These are phyloP conservation scores for Rhea americana DNA, from an alignment of 2,113 vertebrate genomes.

Conservation along the genomic window DNA sequence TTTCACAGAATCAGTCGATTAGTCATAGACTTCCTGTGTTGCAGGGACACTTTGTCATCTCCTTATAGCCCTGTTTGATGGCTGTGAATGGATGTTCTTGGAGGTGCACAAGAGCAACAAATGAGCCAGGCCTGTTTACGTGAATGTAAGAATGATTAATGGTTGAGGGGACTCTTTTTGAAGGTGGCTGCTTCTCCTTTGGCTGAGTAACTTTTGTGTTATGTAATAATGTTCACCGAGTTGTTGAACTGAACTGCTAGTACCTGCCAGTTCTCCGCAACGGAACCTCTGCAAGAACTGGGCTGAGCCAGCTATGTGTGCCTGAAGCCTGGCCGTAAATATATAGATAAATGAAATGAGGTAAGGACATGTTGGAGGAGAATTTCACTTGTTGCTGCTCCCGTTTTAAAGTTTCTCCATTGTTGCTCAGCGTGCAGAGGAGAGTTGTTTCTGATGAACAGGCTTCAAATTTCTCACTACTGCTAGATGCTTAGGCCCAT, in stretches of 20 bases:
- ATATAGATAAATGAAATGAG: not conserved
- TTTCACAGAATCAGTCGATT: not conserved
- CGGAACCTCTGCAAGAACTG: not conserved
- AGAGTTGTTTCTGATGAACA: not conserved
- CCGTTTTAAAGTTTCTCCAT: not conserved
- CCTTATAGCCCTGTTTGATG: not conserved
- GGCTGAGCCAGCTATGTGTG: not conserved
- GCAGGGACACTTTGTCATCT: not conserved
- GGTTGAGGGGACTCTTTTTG: not conserved
- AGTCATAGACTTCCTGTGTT: not conserved
- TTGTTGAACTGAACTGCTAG: not conserved
- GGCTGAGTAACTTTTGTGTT: not conserved
- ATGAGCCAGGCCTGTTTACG: not conserved
- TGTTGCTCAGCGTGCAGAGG: not conserved
- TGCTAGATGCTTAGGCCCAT: not conserved
- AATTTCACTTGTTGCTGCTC: not conserved
- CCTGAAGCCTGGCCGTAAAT: not conserved
- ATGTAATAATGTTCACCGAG: accelerated
- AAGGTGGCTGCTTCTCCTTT: not conserved
- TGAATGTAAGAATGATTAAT: not conserved
- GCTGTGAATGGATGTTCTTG: not conserved
- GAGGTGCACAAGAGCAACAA: not conserved
- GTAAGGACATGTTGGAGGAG: not conserved
- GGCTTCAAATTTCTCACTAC: not conserved
- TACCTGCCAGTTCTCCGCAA: not conserved